Conservation (phyloP, 1,140 invertebrate species). For the Panagrolaimus sp. region DNA sequence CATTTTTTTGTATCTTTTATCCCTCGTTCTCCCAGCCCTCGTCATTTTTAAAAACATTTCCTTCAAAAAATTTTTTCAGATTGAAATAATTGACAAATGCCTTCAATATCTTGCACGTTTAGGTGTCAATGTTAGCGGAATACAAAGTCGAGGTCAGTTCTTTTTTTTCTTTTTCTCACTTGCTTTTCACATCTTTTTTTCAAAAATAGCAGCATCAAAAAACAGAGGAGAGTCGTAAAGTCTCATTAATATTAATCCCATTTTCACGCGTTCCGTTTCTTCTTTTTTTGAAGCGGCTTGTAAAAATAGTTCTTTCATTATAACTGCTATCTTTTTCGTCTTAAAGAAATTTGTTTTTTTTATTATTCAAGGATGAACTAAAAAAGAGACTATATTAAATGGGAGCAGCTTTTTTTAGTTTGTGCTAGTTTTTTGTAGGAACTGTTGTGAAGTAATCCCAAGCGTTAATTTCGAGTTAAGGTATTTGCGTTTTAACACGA, state of each 20-base stretch:
- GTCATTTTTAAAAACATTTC: not conserved
- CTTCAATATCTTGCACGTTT: constrained; percentile 24
- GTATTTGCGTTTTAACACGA: too few species aligned
- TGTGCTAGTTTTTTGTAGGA: too few species aligned
- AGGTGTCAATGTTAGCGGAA: constrained; percentile 28
- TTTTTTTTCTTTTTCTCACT: not conserved
- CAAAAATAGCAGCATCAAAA: not conserved
- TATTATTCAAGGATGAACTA: too few species aligned
- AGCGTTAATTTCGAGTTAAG: too few species aligned
- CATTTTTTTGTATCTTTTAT: too few species aligned
- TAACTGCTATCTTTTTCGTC: too few species aligned
- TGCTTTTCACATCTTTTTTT: not conserved
- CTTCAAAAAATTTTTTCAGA: constrained; percentile 14
- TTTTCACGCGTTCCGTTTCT: not conserved
- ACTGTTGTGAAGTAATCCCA: too few species aligned
- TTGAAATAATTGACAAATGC: constrained; percentile 27
- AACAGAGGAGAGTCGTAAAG: not conserved
- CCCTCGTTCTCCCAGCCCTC: too few species aligned
- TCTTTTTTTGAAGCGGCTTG: not conserved
- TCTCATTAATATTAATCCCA: not conserved
- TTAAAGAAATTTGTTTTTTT: too few species aligned
- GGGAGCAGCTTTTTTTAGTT: too few species aligned
- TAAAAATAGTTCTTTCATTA: too few species aligned
- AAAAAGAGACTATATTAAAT: too few species aligned
- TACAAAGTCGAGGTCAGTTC: constrained; percentile 26